Percentiles rank a stretch among this genome's conserved stretches.
Conservation (phyloP, 1,140 invertebrate genomes). For the Chlorops oryzae region DNA sequence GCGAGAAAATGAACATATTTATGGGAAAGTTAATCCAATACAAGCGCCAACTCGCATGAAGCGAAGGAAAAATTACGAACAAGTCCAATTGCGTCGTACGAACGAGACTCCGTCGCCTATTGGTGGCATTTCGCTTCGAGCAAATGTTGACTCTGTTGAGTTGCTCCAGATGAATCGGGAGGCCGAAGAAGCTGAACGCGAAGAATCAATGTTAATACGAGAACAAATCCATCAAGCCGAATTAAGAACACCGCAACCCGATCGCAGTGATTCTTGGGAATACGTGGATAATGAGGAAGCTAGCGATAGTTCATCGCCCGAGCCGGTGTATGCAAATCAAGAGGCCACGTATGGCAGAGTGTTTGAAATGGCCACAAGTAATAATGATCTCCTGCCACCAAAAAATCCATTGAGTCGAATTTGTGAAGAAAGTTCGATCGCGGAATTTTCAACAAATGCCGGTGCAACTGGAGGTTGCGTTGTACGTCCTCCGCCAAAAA, state of each 20-base stretch:
- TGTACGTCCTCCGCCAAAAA: slow-evolving; percentile 14
- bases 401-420: slow-evolving; percentile 25
- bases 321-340: slow-evolving; percentile 43
- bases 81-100: slow-evolving; percentile 29
- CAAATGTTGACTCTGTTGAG: slow-evolving; percentile 32
- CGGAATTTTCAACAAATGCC: too few species aligned
- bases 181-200: slow-evolving; percentile 22
- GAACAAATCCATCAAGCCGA: slow-evolving; percentile 28
- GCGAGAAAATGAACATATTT: slow-evolving; percentile 16
- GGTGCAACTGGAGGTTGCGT: slow-evolving; percentile 28
- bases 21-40: slow-evolving; percentile 20
- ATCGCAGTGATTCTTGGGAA: slow-evolving; percentile 42
- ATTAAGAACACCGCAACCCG: slow-evolving; percentile 27
- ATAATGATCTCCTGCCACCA: slow-evolving; percentile 25
- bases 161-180: slow-evolving; percentile 28
- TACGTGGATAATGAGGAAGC: slow-evolving; percentile 24
- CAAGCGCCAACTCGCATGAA: slow-evolving; percentile 24
- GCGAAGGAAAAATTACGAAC: slow-evolving; percentile 39
- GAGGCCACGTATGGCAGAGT: slow-evolving; percentile 40
- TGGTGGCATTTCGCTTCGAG: slow-evolving; percentile 2
- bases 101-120: neutral
- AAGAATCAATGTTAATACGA: slow-evolving; percentile 27
- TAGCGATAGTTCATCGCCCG: slow-evolving; percentile 20
- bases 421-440: slow-evolving; percentile 18
- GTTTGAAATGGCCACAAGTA: slow-evolving; percentile 38